phyloP scores from a whole-genome alignment of 2,113 vertebrate genomes.

The Hippocampus abdominalis region DNA sequence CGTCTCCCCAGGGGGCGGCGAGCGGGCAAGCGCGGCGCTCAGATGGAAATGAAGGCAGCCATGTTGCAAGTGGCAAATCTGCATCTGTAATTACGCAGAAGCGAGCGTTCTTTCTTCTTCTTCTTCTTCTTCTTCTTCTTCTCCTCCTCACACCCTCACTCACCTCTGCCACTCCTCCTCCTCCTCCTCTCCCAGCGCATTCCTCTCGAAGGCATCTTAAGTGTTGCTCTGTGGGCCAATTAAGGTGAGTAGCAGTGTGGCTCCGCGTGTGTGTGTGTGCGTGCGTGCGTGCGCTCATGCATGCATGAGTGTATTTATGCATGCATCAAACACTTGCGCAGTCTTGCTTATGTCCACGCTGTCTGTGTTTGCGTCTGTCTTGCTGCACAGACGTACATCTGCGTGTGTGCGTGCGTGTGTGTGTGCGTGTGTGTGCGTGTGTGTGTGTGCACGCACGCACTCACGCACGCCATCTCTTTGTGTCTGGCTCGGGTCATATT shows the following conservation, averaged over 20 bases:
- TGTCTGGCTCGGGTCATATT: slow-evolving; percentile 71
- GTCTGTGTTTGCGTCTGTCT: slow-evolving; percentile 68
- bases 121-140: slow-evolving; percentile 37
- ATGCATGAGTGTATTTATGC: slow-evolving; percentile 67
- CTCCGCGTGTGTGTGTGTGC: slow-evolving; percentile 29
- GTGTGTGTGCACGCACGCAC: neutral
- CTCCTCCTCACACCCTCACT: slow-evolving; percentile 48
- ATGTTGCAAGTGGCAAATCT: slow-evolving; percentile 82
- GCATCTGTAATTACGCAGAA: slow-evolving; percentile 80
- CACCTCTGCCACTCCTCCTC: slow-evolving; percentile 45
- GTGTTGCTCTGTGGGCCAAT: slow-evolving; percentile 78
- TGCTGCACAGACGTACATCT: slow-evolving; percentile 33
- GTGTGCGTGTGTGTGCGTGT: slow-evolving; percentile 42
- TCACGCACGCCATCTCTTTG: slow-evolving; percentile 64
- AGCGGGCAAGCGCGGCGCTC: slow-evolving; percentile 71
- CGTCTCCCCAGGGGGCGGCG: slow-evolving; percentile 72
- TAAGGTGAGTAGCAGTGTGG: slow-evolving; percentile 71
- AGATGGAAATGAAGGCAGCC: slow-evolving; percentile 81
- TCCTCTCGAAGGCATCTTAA: slow-evolving; percentile 76
- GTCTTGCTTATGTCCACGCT: slow-evolving; percentile 63
- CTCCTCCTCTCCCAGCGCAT: slow-evolving; percentile 63
- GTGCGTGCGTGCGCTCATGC: slow-evolving; percentile 39
- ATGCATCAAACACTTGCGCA: slow-evolving; percentile 65
- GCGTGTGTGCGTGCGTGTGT: slow-evolving; percentile 29
- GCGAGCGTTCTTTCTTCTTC: slow-evolving; percentile 49